Evolutionary conservation across 2,113 vertebrate genomes (phyloP), one percentile per base, ranked within the genome.

Genomic region (Dasyprocta punctata): DNA sequence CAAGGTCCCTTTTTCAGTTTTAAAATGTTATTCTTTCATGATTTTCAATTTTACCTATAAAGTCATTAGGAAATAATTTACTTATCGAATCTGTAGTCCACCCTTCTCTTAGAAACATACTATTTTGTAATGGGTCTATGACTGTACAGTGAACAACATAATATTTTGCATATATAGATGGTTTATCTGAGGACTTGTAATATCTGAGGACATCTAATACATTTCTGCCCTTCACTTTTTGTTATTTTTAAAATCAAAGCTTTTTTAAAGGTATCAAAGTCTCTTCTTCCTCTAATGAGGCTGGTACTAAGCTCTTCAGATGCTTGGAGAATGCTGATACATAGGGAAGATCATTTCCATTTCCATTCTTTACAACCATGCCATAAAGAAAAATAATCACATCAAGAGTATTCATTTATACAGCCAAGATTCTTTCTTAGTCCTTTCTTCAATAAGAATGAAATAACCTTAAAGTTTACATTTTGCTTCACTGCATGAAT

Each of bases 391-490:
- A 94, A 93, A 96, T 80, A 90, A 93, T 85, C 41, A 49, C 54
- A 85, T 19, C 60, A 71, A 0, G 28, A 95, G 60, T 60, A 88
- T 97, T 97, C 86, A 58, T 88, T 89, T 82, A 28, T 61, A 81
- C 4, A 81, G 56, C 16, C 33, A 90, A 78, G 60, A 90, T 89
- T 93, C 58, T 71, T 91, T 81, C 86, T 97, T 86, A 89, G 86
- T 67, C 22, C 26, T 47, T 41, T 95, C 54, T 92, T 92, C 81
- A 90, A 49, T 11, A 71, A 20, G 44, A 96, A 91, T 89, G 28
- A 95, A 97, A 94, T 71, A 95, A 36, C 67, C 38, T 94, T 88
- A 77, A 94, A 88, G 75, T 86, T 95, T 95, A 93, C 26, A 96
- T 80, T 95, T 96, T 89, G 75, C 80, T 95, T 92, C 80, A 90